Conservation (phyloP, 2,113 vertebrate species). For the Caretta caretta region DNA sequence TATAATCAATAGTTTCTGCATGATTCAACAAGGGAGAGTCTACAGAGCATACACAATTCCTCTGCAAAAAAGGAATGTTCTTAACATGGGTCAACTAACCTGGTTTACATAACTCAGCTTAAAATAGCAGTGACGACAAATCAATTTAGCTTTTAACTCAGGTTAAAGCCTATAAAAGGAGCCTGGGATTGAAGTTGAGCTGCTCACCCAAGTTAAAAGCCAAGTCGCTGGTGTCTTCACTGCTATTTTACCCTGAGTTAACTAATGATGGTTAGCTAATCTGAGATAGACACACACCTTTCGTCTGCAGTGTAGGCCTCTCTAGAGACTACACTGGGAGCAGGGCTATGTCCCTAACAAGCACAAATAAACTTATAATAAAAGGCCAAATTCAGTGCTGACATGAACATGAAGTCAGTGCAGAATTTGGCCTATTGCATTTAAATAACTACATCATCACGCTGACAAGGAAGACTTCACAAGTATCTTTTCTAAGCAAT, state of each 20-base stretch:
- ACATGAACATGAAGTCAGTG: accelerated
- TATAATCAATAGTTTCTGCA: constrained; percentile 67
- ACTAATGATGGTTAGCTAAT: background rate
- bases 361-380: background rate
- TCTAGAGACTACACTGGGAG: background rate
- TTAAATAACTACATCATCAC: background rate
- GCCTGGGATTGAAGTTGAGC: background rate
- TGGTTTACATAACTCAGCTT: background rate
- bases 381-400: background rate
- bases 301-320: background rate
- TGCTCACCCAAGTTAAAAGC: background rate
- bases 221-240: background rate
- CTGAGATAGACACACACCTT: background rate
- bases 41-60: constrained; percentile 39
- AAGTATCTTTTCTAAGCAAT: too few relatives aligned
- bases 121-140: background rate
- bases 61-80: background rate
- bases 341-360: accelerated
- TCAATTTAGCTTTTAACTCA: background rate
- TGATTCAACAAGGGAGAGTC: constrained; percentile 53
- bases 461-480: background rate
- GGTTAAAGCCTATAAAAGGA: background rate
- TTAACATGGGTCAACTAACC: background rate
- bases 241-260: background rate
- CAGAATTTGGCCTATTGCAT: background rate